These are phyloP conservation scores for Boulengeromyrus knoepffleri DNA, from an alignment of 2,113 vertebrate species.

Conservation along the genomic window DNA sequence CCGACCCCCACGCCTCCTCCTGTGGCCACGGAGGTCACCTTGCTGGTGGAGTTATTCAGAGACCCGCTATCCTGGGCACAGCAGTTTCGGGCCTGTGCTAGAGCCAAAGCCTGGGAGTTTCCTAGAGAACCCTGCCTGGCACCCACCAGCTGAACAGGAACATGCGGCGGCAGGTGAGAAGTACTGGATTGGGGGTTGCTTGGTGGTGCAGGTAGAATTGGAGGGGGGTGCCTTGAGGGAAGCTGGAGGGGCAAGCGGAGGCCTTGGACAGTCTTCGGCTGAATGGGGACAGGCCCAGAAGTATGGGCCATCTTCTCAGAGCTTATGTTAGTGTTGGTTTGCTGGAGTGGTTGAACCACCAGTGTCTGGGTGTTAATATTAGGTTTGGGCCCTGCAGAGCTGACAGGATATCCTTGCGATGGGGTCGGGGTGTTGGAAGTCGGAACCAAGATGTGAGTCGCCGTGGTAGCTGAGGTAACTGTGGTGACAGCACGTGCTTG, in stretches of 20 bases:
- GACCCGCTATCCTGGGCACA: slow-evolving; percentile 43
- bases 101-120: slow-evolving; percentile 75
- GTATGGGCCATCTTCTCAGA: slow-evolving; percentile 47
- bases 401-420: slow-evolving; percentile 67
- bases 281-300: slow-evolving; percentile 75
- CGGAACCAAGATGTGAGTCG: slow-evolving; percentile 62
- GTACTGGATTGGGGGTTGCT: slow-evolving; percentile 55
- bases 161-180: slow-evolving; percentile 67
- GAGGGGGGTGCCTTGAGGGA: slow-evolving; percentile 57
- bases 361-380: slow-evolving; percentile 78
- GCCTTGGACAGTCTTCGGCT: slow-evolving; percentile 72
- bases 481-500: slow-evolving; percentile 57
- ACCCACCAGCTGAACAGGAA: slow-evolving; percentile 90
- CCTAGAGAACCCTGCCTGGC: slow-evolving; percentile 77
- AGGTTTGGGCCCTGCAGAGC: slow-evolving; percentile 68
- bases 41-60: slow-evolving; percentile 27
- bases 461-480: slow-evolving; percentile 47
- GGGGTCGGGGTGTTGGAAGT: slow-evolving; percentile 60
- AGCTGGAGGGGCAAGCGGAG: slow-evolving; percentile 61
- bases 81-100: slow-evolving; percentile 66
- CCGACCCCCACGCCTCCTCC: slow-evolving; percentile 46
- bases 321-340: slow-evolving; percentile 46
- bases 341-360: slow-evolving; percentile 87
- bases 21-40: slow-evolving; percentile 55
- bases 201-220: slow-evolving; percentile 66